These are phyloP conservation scores for Ophioninae sp. DNA, from an alignment of 2,888 invertebrate genomes.

Conservation along the genomic window DNA sequence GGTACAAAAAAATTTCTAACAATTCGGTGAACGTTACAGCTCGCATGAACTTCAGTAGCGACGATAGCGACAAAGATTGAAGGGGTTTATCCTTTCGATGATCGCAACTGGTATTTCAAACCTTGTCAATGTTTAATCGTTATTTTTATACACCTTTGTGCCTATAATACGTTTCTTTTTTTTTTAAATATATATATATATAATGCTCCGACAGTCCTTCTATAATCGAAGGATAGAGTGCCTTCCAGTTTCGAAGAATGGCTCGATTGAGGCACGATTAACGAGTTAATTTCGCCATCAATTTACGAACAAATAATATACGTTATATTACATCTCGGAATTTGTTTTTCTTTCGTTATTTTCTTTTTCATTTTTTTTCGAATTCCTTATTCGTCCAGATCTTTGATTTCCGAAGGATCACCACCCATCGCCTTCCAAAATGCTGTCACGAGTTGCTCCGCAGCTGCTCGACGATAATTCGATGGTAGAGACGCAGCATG, in stretches of 20 bases:
- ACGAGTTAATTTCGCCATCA: constrained; percentile 1
- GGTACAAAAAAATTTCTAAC: constrained; percentile 71
- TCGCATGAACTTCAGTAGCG: constrained; percentile 48
- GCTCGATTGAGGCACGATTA: constrained; percentile 4
- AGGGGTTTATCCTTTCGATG: not conserved
- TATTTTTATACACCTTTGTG: constrained; percentile 4
- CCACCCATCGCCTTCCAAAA: constrained; percentile 90
- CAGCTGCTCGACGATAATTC: constrained; percentile 86
- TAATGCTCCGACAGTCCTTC: not conserved
- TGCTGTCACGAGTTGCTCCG: constrained; percentile 87
- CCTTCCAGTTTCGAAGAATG: not conserved
- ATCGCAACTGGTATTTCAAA: not conserved
- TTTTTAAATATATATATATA: not conserved
- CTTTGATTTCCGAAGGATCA: constrained; percentile 86
- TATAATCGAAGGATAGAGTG: constrained; percentile 1
- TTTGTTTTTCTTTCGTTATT: not conserved
- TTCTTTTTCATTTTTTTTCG: not conserved
- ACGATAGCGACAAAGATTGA: constrained; percentile 49
- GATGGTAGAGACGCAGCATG: constrained; percentile 84
- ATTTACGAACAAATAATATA: constrained; percentile 49
- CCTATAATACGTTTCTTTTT: not conserved
- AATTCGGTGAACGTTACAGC: constrained; percentile 47
- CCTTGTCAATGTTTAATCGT: not conserved
- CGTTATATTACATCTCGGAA: constrained; percentile 52
- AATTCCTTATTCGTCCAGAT: constrained; percentile 73